phyloP scores from a whole-genome alignment of 2,113 vertebrate species.

The Herpailurus yagouaroundi region DNA sequence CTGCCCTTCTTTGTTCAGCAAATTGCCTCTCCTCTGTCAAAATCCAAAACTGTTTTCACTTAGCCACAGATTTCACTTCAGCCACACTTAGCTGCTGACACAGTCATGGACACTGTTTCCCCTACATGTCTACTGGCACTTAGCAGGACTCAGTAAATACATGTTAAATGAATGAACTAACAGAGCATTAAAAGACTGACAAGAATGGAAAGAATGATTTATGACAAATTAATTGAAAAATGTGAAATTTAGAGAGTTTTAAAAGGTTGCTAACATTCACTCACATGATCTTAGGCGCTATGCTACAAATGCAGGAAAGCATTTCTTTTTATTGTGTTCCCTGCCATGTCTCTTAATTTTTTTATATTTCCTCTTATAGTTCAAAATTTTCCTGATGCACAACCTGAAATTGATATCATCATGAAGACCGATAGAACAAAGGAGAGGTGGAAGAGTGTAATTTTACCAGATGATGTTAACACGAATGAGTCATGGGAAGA shows the following conservation, averaged over 20 bases:
- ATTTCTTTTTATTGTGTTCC: not conserved
- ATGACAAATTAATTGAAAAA: not conserved
- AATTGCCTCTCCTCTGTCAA: not conserved
- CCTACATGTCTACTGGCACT: not conserved
- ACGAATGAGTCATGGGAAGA: conserved; percentile 51
- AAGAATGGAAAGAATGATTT: not conserved
- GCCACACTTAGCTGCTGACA: not conserved
- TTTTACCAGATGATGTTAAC: rapidly evolving
- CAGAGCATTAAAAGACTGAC: not conserved
- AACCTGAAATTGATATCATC: not conserved
- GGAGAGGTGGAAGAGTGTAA: not conserved
- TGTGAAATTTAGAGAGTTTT: not conserved
- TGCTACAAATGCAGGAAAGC: not conserved
- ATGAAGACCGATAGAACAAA: rapidly evolving
- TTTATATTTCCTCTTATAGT: conserved; percentile 12
- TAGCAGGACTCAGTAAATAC: not conserved
- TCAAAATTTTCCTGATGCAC: not conserved
- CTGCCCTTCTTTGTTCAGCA: not conserved
- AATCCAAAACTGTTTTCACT: not conserved
- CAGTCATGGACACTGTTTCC: not conserved
- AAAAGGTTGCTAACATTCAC: not conserved
- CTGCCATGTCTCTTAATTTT: not conserved
- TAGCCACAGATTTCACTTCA: not conserved
- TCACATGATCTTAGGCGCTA: not conserved
- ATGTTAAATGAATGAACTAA: not conserved